These are phyloP conservation scores for Varanus komodoensis DNA, from an alignment of 2,113 vertebrate species.

Conservation along the genomic window DNA sequence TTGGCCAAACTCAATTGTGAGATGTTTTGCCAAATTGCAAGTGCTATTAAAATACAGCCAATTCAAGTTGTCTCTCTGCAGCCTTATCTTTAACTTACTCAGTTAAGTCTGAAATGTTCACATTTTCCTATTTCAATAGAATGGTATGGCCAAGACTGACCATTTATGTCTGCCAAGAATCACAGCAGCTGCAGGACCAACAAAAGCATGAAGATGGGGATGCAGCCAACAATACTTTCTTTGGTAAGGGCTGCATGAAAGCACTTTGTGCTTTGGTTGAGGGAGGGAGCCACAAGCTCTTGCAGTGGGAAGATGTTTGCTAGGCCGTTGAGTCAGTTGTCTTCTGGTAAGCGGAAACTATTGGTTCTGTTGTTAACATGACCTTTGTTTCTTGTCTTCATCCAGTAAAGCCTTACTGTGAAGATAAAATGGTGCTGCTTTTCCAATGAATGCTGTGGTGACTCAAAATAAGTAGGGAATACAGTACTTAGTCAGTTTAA, in stretches of 20 bases:
- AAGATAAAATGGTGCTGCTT: neutral
- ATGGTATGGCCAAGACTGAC: slow-evolving; percentile 93
- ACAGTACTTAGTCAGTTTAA: neutral
- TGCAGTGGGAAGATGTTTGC: neutral
- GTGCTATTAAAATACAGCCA: neutral
- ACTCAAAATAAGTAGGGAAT: neutral
- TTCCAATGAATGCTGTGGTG: neutral
- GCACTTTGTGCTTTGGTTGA: neutral
- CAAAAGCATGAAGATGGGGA: slow-evolving; percentile 93
- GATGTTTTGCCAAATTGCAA: neutral
- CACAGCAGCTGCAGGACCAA: slow-evolving; percentile 87
- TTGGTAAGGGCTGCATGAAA: slow-evolving; percentile 77
- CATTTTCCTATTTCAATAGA: slow-evolving; percentile 62
- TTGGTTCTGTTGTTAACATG: neutral
- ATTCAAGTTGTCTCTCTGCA: neutral
- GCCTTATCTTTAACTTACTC: neutral
- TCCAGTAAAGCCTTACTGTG: neutral
- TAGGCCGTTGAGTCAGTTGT: neutral
- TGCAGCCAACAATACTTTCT: slow-evolving; percentile 85
- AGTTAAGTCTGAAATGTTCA: rapidly evolving
- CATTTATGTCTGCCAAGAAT: slow-evolving; percentile 96
- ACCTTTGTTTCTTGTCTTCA: neutral
- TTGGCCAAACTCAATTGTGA: neutral
- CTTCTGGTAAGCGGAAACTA: neutral
- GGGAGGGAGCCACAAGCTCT: rapidly evolving